Evolutionary conservation across 1,140 invertebrate genomes (phyloP), one percentile per base, ranked within the genome.

Genomic region (Pomacea maculata): DNA sequence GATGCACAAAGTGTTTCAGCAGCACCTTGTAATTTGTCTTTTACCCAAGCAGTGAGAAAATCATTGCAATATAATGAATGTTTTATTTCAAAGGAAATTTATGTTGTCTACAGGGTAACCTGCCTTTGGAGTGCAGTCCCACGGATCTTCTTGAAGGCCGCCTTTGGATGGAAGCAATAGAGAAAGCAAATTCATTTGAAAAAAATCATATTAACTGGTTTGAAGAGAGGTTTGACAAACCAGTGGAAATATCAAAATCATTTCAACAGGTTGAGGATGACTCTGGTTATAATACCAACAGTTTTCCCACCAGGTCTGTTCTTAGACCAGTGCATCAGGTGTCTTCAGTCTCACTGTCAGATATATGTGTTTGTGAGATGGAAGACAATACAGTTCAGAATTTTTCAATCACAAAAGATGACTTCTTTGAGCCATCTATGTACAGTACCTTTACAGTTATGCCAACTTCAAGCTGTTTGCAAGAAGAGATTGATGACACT

Each of bases 161-260:
- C 25, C 25, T 63, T 54, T 75, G 74, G 74, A 57, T 75, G 55
- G 57, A 25, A 9, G 74, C 74, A 12, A 55, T 75, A 55, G 6
- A 34, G 11, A 15, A 75, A 55, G 55, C 21, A 15, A 17, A 64
- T 34, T 10, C 17, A 17, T 75, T 55, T 34, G 74, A 75, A 61
- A 57, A 29, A 9, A 25, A 25, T 8, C 52, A 75, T 64, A 54
- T 55, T 15, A 15, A 12, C 19, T 75, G 74, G 74, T 75, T 75
- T 34, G 74, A 75, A 63, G 45, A 64, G n/a, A 75, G 64, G 57
- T 75, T 75, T 34, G n/a, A 29, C 57, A 63, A 61, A 34, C 74
- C 74, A n/a, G 17, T 55, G 25, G 74, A 75, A 12, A 15, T 63
- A 15, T 25, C 34, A 57, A 25, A 52, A 57, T 19, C 52, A 14